These are phyloP conservation scores for Himalopsyche kuldschensis DNA, from an alignment of 2,888 invertebrate genomes.

Conservation along the genomic window DNA sequence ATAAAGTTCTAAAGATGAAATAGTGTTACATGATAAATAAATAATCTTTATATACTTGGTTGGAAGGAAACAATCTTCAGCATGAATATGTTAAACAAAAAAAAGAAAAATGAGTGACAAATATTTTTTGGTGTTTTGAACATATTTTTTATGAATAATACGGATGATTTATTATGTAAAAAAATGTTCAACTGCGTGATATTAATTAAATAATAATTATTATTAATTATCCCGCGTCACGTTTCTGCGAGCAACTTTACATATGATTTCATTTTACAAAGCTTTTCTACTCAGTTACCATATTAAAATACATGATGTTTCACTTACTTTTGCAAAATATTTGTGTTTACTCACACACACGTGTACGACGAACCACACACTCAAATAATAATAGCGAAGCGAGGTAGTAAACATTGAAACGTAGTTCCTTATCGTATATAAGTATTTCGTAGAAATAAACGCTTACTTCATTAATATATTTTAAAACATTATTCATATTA, in stretches of 20 bases:
- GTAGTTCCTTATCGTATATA: slow-evolving; percentile 23
- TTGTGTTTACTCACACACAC: not conserved
- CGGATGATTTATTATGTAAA: not conserved
- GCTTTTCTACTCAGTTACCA: slow-evolving; percentile 34
- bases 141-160: too few species aligned
- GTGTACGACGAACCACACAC: not conserved
- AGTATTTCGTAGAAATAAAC: slow-evolving; percentile 28
- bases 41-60: too few species aligned
- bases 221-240: not conserved
- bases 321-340: slow-evolving; percentile 36
- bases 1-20: too few species aligned
- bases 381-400: not conserved
- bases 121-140: too few species aligned
- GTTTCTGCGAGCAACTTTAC: not conserved
- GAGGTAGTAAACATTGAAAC: slow-evolving; percentile 32
- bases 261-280: slow-evolving; percentile 23
- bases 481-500: too few species aligned
- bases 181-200: not conserved
- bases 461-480: too few species aligned
- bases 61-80: too few species aligned
- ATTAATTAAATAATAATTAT: not conserved
- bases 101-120: too few species aligned
- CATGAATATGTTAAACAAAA: too few species aligned
- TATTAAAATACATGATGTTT: slow-evolving; percentile 37
- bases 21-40: too few species aligned